A percentile compares a stretch with the other conserved stretches of the same genome.
Evolutionary conservation across 1,140 invertebrate species (phyloP).

Genomic region (Penaeus indicus): DNA sequence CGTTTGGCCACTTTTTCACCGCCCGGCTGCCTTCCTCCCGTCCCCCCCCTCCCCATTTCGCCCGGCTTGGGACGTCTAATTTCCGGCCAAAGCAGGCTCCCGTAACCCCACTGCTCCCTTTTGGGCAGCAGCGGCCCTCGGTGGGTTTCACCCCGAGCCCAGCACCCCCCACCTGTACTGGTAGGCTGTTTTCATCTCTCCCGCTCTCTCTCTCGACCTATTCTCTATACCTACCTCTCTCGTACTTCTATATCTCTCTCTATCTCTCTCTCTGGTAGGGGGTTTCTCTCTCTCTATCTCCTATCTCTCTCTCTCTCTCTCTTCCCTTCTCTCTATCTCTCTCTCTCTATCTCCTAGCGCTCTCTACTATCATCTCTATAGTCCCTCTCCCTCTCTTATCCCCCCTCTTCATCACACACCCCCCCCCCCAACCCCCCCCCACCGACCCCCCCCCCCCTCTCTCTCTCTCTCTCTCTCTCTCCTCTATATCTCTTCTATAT

Average conservation of each 20-base stretch:
- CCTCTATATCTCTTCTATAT: not conserved
- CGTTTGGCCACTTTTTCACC: no score
- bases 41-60: constrained; percentile 1
- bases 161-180: no score
- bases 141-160: no score
- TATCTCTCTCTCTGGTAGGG: not conserved
- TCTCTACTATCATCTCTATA: not conserved
- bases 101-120: no score
- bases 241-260: not conserved
- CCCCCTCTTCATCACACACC: not conserved
- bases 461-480: constrained; percentile 3
- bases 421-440: not conserved
- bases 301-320: constrained; percentile 1
- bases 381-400: no score
- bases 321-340: not conserved
- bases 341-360: no score
- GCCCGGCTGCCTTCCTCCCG: not conserved
- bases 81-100: no score
- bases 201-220: not conserved
- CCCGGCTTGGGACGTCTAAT: no score
- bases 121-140: no score
- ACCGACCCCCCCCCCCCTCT: no score
- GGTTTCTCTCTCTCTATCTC: not conserved
- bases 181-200: no score
- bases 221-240: not conserved